Evolutionary conservation across 2,113 vertebrate genomes (phyloP).

Genomic region (Atrichornis clamosus): DNA sequence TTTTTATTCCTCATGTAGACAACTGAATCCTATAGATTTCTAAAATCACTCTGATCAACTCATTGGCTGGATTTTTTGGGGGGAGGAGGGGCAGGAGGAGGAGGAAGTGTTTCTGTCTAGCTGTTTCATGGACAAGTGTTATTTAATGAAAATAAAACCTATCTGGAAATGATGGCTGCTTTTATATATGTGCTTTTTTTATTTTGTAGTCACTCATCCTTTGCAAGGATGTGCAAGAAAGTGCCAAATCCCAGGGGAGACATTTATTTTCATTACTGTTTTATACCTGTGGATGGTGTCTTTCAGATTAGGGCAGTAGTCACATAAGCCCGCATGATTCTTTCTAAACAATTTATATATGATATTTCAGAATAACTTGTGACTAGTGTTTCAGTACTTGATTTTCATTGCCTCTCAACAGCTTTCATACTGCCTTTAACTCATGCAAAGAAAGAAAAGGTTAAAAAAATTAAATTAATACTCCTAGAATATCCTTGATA

Average conservation of each 20-base stretch:
- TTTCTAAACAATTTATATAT: neutral
- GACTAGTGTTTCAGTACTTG: neutral
- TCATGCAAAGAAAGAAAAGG: neutral
- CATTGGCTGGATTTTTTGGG: neutral
- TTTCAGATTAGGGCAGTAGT: neutral
- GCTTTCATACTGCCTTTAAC: neutral
- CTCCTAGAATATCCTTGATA: neutral
- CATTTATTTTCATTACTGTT: neutral
- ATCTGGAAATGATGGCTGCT: neutral
- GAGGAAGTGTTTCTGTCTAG: fast-evolving
- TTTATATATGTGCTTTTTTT: neutral
- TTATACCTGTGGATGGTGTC: neutral
- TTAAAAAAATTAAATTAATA: neutral
- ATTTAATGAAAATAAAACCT: neutral
- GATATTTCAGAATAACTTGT: neutral
- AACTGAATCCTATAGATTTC: neutral
- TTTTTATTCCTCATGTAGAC: fast-evolving
- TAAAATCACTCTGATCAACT: neutral
- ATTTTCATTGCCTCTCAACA: neutral
- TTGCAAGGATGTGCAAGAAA: neutral
- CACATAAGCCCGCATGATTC: neutral
- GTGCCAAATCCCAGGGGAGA: neutral
- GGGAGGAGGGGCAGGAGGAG: fast-evolving
- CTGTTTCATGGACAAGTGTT: neutral
- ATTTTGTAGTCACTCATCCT: neutral